Evolutionary conservation across 2,888 invertebrate species (phyloP).

Genomic region (Heliconius erato): DNA sequence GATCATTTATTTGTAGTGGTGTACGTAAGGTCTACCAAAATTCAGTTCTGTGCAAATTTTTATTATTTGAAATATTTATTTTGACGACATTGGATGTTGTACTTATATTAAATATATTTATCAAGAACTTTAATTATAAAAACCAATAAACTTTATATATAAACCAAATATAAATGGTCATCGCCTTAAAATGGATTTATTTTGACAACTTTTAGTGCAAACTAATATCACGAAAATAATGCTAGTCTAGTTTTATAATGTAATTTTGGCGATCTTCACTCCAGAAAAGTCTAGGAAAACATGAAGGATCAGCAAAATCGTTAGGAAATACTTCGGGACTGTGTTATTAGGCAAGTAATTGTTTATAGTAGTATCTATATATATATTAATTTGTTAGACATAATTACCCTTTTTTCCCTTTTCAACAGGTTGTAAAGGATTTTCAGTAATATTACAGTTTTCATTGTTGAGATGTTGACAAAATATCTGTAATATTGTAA

Average conservation of each 20-base stretch:
- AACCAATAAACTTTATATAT: neutral
- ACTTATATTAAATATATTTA: neutral
- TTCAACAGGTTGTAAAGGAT: conserved; percentile 81
- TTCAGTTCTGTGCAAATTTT: neutral
- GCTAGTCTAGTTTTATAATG: conserved; percentile 27
- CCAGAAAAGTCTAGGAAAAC: conserved; percentile 16
- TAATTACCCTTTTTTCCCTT: conserved; percentile 79
- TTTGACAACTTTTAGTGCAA: conserved; percentile 2
- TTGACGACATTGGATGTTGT: neutral
- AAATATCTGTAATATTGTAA: conserved; percentile 1
- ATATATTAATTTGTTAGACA: conserved; percentile 57
- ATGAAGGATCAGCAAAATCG: conserved; percentile 53
- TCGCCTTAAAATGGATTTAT: neutral
- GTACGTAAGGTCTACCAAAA: neutral
- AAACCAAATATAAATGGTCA: conserved; percentile 6
- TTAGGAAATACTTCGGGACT: conserved; percentile 76
- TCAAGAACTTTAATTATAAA: neutral
- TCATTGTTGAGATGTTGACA: conserved; percentile 12
- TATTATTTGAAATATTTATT: neutral
- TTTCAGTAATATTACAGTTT: conserved; percentile 41
- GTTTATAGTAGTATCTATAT: conserved; percentile 58
- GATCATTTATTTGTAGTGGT: neutral
- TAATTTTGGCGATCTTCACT: conserved; percentile 32
- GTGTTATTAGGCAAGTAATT: conserved; percentile 81
- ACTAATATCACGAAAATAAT: conserved; percentile 18